Conservation (phyloP, 2,797 vertebrate genomes). For the Fratercula arctica region DNA sequence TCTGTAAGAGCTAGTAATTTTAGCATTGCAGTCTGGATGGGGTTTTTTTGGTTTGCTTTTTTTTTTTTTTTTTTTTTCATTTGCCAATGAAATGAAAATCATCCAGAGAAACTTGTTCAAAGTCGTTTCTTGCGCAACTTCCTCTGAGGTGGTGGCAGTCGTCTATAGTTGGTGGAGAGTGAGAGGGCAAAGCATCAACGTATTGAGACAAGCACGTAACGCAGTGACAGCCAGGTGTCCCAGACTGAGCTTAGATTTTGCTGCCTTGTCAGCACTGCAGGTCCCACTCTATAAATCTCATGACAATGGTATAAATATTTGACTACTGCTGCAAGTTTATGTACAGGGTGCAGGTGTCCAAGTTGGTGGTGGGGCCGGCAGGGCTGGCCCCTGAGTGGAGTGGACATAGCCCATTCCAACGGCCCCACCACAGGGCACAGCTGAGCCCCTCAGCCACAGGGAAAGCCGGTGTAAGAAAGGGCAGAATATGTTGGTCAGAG, state of each 20-base stretch:
- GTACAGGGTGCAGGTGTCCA: not conserved
- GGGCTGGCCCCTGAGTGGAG: rapidly evolving
- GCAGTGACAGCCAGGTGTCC: not conserved
- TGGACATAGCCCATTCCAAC: not conserved
- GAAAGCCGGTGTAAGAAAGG: not conserved
- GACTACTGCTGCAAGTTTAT: not conserved
- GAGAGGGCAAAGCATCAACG: not conserved
- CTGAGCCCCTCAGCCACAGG: no score
- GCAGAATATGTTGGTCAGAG: not conserved
- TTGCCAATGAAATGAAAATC: not conserved
- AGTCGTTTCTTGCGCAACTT: not conserved
- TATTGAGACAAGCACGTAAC: not conserved
- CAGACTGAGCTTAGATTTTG: not conserved
- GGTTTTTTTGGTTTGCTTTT: no score
- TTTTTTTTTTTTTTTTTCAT: not conserved
- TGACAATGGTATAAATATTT: not conserved
- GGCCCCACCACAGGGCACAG: not conserved
- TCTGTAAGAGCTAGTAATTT: not conserved
- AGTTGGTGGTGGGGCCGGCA: not conserved
- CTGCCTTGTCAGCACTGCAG: not conserved
- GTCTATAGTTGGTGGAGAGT: not conserved
- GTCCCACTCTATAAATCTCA: not conserved
- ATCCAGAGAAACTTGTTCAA: not conserved
- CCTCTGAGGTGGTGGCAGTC: not conserved
- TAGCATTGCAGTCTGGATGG: not conserved